These are phyloP conservation scores for Corvus cornix DNA, from an alignment of 2,113 vertebrate genomes.

Conservation along the genomic window DNA sequence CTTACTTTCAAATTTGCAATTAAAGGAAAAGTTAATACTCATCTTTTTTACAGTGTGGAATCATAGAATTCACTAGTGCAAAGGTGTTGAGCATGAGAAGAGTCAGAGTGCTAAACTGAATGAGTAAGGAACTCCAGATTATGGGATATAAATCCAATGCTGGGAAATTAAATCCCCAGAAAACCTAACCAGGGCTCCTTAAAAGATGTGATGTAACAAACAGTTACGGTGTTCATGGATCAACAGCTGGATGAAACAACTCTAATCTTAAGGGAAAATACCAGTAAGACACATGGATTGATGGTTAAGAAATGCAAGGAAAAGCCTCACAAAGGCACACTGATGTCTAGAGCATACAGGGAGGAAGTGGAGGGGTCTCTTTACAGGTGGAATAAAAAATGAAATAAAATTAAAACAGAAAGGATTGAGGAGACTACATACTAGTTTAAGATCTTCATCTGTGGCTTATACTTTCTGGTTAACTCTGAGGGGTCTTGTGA, in stretches of 20 bases:
- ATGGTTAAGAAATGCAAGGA: not conserved
- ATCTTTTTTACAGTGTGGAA: not conserved
- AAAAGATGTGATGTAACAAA: not conserved
- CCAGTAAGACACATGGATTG: not conserved
- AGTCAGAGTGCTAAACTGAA: not conserved
- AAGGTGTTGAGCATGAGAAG: not conserved
- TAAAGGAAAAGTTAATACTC: not conserved
- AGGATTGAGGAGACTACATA: not conserved
- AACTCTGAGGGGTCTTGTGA: not conserved
- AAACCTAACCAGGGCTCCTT: not conserved
- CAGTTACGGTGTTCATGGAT: not conserved
- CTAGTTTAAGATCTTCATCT: not conserved
- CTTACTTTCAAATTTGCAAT: not conserved
- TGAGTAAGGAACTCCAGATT: not conserved
- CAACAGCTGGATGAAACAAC: not conserved
- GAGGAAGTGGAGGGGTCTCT: not conserved
- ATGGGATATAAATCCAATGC: not conserved
- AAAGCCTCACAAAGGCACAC: not conserved
- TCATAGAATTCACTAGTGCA: not conserved
- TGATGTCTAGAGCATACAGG: not conserved
- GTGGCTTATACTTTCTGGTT: not conserved
- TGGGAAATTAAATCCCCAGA: not conserved
- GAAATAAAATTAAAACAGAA: not conserved
- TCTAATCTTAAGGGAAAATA: not conserved
- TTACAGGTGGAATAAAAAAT: not conserved